Base-by-base conservation (phyloP, 2,113 vertebrate genomes). In the Tichodroma muraria region DNA sequence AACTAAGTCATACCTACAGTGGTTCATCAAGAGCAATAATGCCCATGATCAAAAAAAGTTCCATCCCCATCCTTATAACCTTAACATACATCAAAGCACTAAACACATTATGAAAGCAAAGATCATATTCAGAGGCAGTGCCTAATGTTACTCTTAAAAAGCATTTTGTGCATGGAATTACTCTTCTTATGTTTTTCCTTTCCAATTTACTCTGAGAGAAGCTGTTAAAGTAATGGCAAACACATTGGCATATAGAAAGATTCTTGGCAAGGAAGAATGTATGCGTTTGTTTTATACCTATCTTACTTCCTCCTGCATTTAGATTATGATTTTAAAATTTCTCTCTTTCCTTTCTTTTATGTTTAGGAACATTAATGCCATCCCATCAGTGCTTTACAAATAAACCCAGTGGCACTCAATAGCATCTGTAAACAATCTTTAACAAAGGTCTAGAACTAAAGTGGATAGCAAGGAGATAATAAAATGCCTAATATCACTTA, bases 401-500 rank as follows among this genome's bases (percentile, higher is more conserved):
- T 95, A 96, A 95, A 90, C 75, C 50, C 78, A 93, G 44, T 83
- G 37, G 44, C 37, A 75, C 66, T 94, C 90, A 93, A 61, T 94
- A 95, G 95, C 70, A 95, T 94, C 68, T 91, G 65, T 44, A 92
- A 85, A 65, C 88, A 91, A 93, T 94, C 89, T 96, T 97, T 94
- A 97, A 90, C 87, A 97, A 95, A 96, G 90, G 42, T 87, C 91
- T 94, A 79, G 91, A 40, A 49, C 81, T 94, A 88, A 94, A 85
- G 60, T 60, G 81, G 90, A 95, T 79, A 94, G 85, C 56, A 93
- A 97, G 64, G 82, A 92, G 73, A 88, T 84, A 97, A 97, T 96
- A 97, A 97, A 97, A 96, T 66, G 45, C 18, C 47, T 96, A 96
- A 93, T 90, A 81, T 42, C 77, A 84, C 84, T 95, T 96, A 94